Evolutionary conservation across 2,797 vertebrate species (phyloP).

Genomic region (Sebastes hopkinsi): DNA sequence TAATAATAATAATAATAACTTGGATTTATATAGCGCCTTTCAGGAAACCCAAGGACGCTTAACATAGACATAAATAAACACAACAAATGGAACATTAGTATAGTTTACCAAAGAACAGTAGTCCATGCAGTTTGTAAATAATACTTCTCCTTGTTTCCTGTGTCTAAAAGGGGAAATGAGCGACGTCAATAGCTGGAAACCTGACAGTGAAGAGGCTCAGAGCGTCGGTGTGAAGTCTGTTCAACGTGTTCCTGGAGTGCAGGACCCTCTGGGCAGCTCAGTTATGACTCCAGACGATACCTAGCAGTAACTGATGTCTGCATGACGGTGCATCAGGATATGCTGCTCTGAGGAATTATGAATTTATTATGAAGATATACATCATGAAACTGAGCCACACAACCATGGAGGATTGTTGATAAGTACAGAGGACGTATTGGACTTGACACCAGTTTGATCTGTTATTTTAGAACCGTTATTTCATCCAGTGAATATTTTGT

Average conservation of each 20-base stretch:
- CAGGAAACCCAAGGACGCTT: too few species aligned
- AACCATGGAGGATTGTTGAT: background rate
- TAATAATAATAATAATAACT: too few species aligned
- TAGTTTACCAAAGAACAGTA: background rate
- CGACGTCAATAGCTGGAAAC: constrained; percentile 36
- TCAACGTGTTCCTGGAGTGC: constrained; percentile 59
- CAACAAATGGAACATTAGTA: background rate
- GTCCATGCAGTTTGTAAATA: background rate
- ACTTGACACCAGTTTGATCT: background rate
- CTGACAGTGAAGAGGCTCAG: constrained; percentile 23
- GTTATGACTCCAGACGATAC: constrained; percentile 50
- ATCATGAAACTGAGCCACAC: constrained; percentile 11
- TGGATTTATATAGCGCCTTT: too few species aligned
- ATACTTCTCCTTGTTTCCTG: background rate
- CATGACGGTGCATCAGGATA: background rate
- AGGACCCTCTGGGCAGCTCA: constrained; percentile 77
- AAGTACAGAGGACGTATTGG: background rate
- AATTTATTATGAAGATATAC: background rate
- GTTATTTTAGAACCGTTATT: background rate
- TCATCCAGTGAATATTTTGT: constrained; percentile 1
- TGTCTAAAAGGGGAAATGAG: constrained; percentile 57
- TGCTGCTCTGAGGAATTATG: constrained; percentile 14
- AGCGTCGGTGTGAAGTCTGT: constrained; percentile 21
- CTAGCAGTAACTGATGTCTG: constrained; percentile 21
- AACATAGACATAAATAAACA: too few species aligned